These are phyloP conservation scores for Cephalopachus bancanus DNA, from an alignment of 2,797 vertebrate genomes.

Conservation along the genomic window DNA sequence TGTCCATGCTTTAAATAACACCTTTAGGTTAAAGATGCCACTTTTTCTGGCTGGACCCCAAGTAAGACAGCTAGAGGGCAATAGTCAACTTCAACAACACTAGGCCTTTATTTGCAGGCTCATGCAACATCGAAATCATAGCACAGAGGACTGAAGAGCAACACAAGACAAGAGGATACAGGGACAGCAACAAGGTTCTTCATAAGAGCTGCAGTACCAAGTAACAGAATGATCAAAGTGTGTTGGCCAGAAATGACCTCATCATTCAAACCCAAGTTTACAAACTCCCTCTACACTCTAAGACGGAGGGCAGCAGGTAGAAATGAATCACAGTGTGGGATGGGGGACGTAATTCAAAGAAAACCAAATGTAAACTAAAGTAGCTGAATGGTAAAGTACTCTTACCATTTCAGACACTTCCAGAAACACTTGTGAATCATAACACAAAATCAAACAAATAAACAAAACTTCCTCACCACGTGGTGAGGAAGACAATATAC, in stretches of 20 bases:
- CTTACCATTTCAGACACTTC: background rate
- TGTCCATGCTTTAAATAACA: background rate
- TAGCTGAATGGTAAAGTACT: background rate
- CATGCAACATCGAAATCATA: background rate
- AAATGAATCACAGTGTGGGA: background rate
- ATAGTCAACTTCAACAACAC: background rate
- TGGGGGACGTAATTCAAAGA: background rate
- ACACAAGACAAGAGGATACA: background rate
- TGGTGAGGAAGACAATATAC: background rate
- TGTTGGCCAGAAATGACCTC: background rate
- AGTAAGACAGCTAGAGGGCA: background rate
- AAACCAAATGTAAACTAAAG: constrained; percentile 37
- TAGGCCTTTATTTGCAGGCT: background rate
- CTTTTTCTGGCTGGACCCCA: constrained; percentile 4
- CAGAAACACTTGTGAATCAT: constrained; percentile 35
- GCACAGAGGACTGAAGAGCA: background rate
- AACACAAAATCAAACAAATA: constrained; percentile 17
- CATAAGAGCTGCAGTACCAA: background rate
- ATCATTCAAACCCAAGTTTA: background rate
- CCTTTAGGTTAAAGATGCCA: constrained; percentile 33
- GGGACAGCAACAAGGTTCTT: background rate
- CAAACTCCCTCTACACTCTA: background rate
- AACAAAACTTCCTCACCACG: background rate
- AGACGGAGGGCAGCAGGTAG: background rate
- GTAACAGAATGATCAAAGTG: background rate